Conservation (phyloP, 2,113 vertebrate species). For the Actenoides hombroni region DNA sequence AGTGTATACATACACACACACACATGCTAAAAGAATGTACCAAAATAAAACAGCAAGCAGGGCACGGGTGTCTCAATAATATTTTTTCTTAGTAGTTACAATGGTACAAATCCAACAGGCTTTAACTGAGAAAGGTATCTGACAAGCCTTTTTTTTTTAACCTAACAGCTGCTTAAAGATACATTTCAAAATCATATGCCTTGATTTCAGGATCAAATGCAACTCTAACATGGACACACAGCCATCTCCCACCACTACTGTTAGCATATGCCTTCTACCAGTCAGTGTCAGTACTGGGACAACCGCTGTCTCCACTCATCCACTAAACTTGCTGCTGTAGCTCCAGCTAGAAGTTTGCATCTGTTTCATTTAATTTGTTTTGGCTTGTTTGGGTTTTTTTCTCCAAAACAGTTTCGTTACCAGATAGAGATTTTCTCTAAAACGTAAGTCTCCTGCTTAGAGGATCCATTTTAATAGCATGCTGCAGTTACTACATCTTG, state of each 20-base stretch:
- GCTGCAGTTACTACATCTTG: not conserved
- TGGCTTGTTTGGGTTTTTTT: not conserved
- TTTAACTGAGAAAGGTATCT: not conserved
- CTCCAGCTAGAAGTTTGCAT: not conserved
- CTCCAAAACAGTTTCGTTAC: not conserved
- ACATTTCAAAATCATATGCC: rapidly evolving
- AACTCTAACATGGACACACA: rapidly evolving
- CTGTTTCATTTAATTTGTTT: not conserved
- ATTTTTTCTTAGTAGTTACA: not conserved
- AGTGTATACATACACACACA: no score
- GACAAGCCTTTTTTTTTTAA: not conserved
- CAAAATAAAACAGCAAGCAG: not conserved
- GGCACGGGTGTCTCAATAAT: rapidly evolving
- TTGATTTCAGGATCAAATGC: not conserved
- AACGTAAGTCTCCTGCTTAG: not conserved
- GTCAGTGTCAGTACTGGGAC: not conserved
- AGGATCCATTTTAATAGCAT: not conserved
- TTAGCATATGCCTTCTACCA: not conserved
- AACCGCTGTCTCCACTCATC: not conserved
- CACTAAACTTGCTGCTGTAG: not conserved
- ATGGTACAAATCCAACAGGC: not conserved
- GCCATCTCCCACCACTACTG: not conserved
- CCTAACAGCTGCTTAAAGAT: not conserved
- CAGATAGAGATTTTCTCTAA: not conserved
- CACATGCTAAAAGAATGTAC: not conserved